Evolutionary conservation across 1,140 invertebrate species (phyloP), one percentile per base, ranked within the genome.

Genomic region (Ctenoplectra terminalis): DNA sequence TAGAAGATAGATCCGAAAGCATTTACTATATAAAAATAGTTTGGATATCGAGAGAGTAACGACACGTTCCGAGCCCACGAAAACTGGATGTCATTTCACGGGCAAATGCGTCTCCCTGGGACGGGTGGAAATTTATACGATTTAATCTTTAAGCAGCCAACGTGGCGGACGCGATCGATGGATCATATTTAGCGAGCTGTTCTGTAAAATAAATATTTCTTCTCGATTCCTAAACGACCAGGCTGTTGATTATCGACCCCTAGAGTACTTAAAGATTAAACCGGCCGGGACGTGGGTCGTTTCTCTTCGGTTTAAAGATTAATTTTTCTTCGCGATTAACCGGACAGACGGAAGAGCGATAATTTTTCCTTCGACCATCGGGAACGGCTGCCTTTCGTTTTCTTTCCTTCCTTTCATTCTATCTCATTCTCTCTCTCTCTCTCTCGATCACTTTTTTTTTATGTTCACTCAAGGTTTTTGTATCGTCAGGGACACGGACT

Each of bases 1-100:
- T 54, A 17, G 23, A n/a, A 37, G 23, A 26, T 29, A n/a, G 29
- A 31, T 23, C n/a, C 60, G 37, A 46, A 61, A 80, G 70, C 77
- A 73, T 80, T 80, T 73, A 73, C 70, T 64, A 73, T 79, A 79
- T 48, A 80, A 80, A 80, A 73, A 80, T 79, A 79, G 74, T 66
- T 76, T 58, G 40, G 26, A 60, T 40, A 56, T 71, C 76, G 66
- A 20, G 3, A 64, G 46, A 34, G 9, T n/a, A 37, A 43, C 58
- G 72, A 48, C 43, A 13, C 34, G 60, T 63, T 37, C 26, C 15
- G 17, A 11, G 7, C 61, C 20, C 29, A 29, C 26, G 29, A 26
- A n/a, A 66, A 66, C 13, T 7, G 40, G 11, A 11, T 7, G 17
- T 61, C 34, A n/a, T n/a, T n/a, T 20, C 20, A 8, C 0, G 20